Base-by-base conservation (phyloP, 2,113 vertebrate genomes). In the Dromaius novaehollandiae region DNA sequence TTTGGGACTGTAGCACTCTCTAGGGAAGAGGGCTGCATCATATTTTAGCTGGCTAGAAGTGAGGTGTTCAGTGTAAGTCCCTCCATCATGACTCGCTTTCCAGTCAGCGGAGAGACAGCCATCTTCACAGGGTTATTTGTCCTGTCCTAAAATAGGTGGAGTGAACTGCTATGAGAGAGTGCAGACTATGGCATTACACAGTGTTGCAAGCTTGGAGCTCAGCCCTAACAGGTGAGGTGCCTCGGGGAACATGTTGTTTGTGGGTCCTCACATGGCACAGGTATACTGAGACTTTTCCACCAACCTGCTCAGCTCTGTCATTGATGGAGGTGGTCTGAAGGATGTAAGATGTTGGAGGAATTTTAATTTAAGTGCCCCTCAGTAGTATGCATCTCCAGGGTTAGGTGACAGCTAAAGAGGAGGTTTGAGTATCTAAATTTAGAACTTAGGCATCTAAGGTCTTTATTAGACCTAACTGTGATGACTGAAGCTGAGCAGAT, bases 371-470 rank as follows among this genome's bases (percentile, higher is more conserved):
- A 26, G 58, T 34, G 64, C 26, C 34, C 64, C 75, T 80, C 58
- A 86, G 48, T 32, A 48, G 9, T 56, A 38, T 0, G 2, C 17
- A 2, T 66, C 68, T 80, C 55, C 63, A 74, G 0, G 0, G 24
- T 0, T 94, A 64, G 46, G 13, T 2, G 7, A 84, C 76, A 83
- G 55, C 17, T 88, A 68, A 88, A 82, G 46, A 68, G 48, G 48
- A 78, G 79, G 26, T 81, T 76, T 2, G 7, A 81, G 34, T 32
- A 34, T 53, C 66, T 91, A 63, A 90, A 83, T 86, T 58, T 86
- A 70, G 77, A 78, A 75, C 34, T 77, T 74, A 55, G 68, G 19
- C 34, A 53, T 73, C 74, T 87, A n/a, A 91, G 25, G 22, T 36
- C 38, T 55, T 82, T 51, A 53, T 22, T 82, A 42, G 34, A 76